Evolutionary conservation across 1,140 invertebrate species (phyloP), one percentile per base, ranked within the genome.

Genomic region (Listronotus bonariensis): DNA sequence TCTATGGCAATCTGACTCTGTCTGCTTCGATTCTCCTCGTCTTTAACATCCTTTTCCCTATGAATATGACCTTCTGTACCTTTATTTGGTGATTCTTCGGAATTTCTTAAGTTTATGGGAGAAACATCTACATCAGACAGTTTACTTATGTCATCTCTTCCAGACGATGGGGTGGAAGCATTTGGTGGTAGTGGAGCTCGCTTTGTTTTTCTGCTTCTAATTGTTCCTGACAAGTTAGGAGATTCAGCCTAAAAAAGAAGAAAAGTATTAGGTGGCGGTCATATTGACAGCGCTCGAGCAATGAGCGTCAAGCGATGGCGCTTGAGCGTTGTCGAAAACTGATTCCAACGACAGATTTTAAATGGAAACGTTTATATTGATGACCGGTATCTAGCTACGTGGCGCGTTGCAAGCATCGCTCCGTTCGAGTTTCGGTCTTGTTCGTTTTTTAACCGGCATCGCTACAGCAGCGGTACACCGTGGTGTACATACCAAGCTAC

Each of bases 21-120:
- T n/a, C 80, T 77, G 54, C 80, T 85, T 53, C 81, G 79, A 72
- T 86, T 86, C n/a, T 79, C 74, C 57, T 84, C 83, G 72, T 87
- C 83, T 68, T 86, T 86, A 41, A 76, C 81, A 32, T 78, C 78
- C 67, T 87, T 69, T 58, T 83, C 77, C 49, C 82, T 81, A 51
- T 84, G 82, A 73, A 73, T 65, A 55, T 78, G 74, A 10, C 69
- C 67, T 3, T 53, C 15, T 31, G 20, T 7, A 17, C 0, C 49
- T 15, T 51, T 32, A 36, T 15, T 11, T 20, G 10, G 45, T 8
- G 10, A 20, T 59, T 20, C 34, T 12, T 10, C 10, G 7, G 6
- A 3, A 10, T 17, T 18, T 10, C 32, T 9, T 7, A 26, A 17
- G 15, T n/a, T 26, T 9, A 60, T 12, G 11, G 45, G 43, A 48